Evolutionary conservation across 2,888 invertebrate species (phyloP).

Genomic region (Cheilosia variabilis): DNA sequence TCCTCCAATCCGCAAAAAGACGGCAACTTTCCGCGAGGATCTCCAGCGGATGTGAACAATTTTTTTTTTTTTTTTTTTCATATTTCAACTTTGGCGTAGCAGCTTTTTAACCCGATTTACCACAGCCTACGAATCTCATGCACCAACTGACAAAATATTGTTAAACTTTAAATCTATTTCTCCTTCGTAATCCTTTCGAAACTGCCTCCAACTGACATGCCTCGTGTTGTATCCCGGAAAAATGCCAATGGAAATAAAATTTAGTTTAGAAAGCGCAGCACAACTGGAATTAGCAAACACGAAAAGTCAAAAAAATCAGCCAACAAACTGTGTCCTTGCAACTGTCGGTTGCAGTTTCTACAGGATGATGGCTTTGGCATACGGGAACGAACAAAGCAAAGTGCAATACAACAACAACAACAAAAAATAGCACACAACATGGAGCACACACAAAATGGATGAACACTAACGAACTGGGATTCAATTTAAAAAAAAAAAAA

Average conservation of each 20-base stretch:
- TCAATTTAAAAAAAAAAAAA: slow-evolving; percentile 50
- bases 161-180: slow-evolving; percentile 67
- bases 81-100: slow-evolving; percentile 30
- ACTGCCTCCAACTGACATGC: slow-evolving; percentile 55
- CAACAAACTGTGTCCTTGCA: slow-evolving; percentile 65
- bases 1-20: neutral
- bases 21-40: slow-evolving; percentile 45
- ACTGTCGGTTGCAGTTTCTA: slow-evolving; percentile 62
- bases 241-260: slow-evolving; percentile 55
- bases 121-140: slow-evolving; percentile 55
- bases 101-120: slow-evolving; percentile 57
- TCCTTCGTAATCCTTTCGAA: slow-evolving; percentile 57
- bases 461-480: slow-evolving; percentile 59
- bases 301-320: slow-evolving; percentile 66
- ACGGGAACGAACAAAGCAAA: slow-evolving; percentile 11
- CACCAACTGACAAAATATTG: slow-evolving; percentile 70
- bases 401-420: neutral
- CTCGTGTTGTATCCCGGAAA: slow-evolving; percentile 1
- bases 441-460: slow-evolving; percentile 22
- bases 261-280: slow-evolving; percentile 61
- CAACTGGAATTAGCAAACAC: slow-evolving; percentile 72
- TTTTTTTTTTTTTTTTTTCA: slow-evolving; percentile 14
- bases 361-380: slow-evolving; percentile 30
- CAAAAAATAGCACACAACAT: slow-evolving; percentile 13
- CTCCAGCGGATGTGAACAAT: slow-evolving; percentile 43